phyloP scores from a whole-genome alignment of 2,113 vertebrate genomes.

The Vulpes ferrilata region DNA sequence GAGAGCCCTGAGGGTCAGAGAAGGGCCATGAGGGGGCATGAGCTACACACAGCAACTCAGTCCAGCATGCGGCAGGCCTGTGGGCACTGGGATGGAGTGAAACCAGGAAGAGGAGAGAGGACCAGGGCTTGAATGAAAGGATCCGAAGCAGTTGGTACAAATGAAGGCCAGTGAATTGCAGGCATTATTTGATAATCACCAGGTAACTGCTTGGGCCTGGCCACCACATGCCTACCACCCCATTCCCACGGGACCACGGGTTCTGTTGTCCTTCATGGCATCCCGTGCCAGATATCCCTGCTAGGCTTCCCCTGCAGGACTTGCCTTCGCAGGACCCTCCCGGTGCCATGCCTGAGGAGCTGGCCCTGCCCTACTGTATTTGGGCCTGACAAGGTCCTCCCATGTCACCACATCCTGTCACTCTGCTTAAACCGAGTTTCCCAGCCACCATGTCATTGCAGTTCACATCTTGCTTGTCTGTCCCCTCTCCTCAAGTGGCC shows the following conservation, averaged over 20 bases:
- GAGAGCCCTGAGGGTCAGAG: background rate
- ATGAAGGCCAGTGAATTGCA: background rate
- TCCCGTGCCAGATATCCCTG: background rate
- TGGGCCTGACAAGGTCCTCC: background rate
- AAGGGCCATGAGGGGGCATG: background rate
- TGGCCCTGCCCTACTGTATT: background rate
- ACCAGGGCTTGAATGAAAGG: accelerated
- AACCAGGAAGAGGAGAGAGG: background rate
- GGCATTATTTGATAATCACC: background rate
- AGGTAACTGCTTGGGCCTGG: too few species aligned
- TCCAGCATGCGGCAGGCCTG: accelerated
- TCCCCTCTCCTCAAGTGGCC: background rate
- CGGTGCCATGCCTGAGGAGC: background rate
- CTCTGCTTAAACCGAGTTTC: background rate
- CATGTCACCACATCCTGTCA: background rate
- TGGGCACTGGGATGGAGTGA: background rate
- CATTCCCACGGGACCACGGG: background rate
- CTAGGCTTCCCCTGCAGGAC: background rate
- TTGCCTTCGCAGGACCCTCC: background rate
- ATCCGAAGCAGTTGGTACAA: background rate
- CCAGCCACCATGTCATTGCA: background rate
- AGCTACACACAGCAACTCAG: background rate
- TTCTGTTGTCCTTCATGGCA: background rate
- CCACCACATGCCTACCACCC: too few species aligned
- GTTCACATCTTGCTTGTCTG: background rate